A percentile compares a stretch with the other conserved stretches of the same genome.
These are phyloP conservation scores for Pelobates fuscus DNA, from an alignment of 2,113 vertebrate genomes.

Conservation along the genomic window DNA sequence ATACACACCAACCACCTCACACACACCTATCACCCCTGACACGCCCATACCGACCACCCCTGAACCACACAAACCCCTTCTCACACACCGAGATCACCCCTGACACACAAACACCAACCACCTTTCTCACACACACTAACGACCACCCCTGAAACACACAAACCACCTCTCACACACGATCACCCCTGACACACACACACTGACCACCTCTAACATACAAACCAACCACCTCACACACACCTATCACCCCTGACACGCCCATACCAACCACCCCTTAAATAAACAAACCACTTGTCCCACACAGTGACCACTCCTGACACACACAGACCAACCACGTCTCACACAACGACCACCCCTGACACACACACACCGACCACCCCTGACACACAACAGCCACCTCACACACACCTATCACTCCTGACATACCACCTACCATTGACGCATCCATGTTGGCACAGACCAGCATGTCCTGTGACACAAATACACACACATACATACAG, in stretches of 20 bases:
- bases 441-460: no score
- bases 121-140: neutral
- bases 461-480: neutral
- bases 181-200: neutral
- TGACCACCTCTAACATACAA: neutral
- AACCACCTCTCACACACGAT: neutral
- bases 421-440: neutral
- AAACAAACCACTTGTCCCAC: neutral
- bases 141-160: neutral
- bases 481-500: neutral
- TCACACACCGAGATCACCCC: neutral
- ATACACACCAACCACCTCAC: neutral
- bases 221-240: neutral
- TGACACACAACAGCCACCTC: neutral
- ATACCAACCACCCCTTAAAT: no score
- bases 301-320: neutral
- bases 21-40: neutral
- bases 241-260: no score
- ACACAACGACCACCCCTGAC: no score
- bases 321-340: neutral
- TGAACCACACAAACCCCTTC: no score
- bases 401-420: neutral
- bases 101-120: neutral
- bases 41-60: no score
- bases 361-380: neutral